Conservation (phyloP, 2,113 vertebrate genomes). For the Gallinago undulata region DNA sequence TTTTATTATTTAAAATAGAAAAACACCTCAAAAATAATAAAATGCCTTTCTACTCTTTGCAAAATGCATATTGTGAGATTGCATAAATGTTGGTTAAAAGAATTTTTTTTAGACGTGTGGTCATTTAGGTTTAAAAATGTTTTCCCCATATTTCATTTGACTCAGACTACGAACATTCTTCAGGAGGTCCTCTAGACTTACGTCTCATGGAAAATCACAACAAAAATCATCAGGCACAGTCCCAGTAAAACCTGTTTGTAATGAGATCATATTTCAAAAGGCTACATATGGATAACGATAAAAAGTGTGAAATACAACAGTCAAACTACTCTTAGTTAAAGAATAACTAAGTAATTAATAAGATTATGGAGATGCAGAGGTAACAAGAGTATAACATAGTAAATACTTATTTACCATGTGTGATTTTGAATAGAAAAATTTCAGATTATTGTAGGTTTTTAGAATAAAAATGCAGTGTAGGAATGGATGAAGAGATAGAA, state of each 20-base stretch:
- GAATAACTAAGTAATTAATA: background rate
- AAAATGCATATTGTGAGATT: background rate
- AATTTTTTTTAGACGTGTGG: background rate
- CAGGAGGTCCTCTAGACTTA: background rate
- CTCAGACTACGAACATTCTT: background rate
- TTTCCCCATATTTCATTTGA: background rate
- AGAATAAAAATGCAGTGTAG: background rate
- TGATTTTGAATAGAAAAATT: background rate
- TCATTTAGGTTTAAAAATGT: background rate
- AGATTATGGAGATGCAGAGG: background rate
- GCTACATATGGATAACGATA: background rate
- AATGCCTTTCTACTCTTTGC: background rate
- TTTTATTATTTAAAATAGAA: background rate
- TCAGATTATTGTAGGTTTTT: background rate
- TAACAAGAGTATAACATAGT: background rate
- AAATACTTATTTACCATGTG: background rate
- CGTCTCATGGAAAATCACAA: background rate
- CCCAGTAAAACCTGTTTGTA: background rate
- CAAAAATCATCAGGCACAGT: background rate
- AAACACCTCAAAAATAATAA: background rate
- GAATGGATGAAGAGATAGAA: background rate
- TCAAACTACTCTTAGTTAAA: background rate
- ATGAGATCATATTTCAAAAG: background rate
- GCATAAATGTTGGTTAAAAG: background rate
- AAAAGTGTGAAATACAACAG: background rate